Evolutionary conservation across 2,113 vertebrate genomes (phyloP), one percentile per base, ranked within the genome.

Genomic region (Gracilinanus agilis): DNA sequence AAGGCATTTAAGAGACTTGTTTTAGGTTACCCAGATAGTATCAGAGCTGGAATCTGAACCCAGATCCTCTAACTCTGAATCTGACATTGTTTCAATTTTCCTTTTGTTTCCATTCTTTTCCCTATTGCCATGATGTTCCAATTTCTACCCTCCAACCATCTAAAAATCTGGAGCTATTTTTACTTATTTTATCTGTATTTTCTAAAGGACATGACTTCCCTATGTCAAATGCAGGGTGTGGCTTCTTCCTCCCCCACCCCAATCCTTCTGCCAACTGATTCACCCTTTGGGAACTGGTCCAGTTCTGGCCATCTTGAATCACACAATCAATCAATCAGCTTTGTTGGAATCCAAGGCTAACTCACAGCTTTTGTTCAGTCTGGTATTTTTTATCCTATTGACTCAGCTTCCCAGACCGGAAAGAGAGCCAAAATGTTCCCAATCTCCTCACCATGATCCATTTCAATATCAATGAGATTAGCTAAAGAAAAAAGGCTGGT

Each of bases 281-380:
- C 34, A 75, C 29, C 29, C 34, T n/a, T 75, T 75, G 61, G 61
- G 29, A 75, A 75, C 13, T n/a, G 61, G 3, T n/a, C 61, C 34
- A 75, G 34, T 89, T 91, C 2, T 90, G 91, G 19, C 24, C 23
- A 25, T 93, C 44, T 88, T 75, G 90, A 94, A 53, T 54, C 56
- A 40, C 88, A 92, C 92, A 16, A 91, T 54, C 55, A 67, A 67
- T 21, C 88, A 40, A 23, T 54, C 24, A 34, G 1, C 54, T 13
- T 58, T 49, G 92, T 55, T 58, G 58, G 93, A 95, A 94, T 90
- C 89, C 34, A n/a, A 75, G 34, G 61, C 61, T 53, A 53, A 24
- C 25, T 44, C 92, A 90, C 40, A 92, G 24, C 53, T 56, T 24
- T 44, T 94, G 95, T 92, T 83, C 58, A 93, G 95, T 53, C 44